Evolutionary conservation across 2,113 vertebrate genomes (phyloP), one percentile per base, ranked within the genome.

Genomic region (Lampris incognitus): DNA sequence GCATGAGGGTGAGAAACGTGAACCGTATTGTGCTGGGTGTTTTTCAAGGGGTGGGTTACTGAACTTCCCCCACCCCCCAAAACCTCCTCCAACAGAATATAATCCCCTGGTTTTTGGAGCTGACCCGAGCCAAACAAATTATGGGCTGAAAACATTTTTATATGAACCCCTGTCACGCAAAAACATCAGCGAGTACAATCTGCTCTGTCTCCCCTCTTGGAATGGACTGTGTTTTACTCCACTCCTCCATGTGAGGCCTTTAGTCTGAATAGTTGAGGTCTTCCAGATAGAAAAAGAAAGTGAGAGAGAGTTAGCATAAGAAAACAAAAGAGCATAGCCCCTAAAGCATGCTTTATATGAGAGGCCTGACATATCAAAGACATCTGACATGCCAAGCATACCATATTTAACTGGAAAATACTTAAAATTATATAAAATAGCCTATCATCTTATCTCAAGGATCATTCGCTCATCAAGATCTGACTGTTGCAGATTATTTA

Each of bases 91-190:
- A 79, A 87, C 69, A 82, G 75, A 84, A 85, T 54, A 82, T 88
- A 91, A 89, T 74, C 83, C 80, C 83, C 77, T 42, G 39, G 79
- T 87, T 72, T 79, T 74, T 92, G 87, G 88, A 91, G 54, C 39
- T 0, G 54, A 39, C 83, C 90, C 91, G 94, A 92, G 83, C 76
- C 83, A 93, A 93, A 87, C 83, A 92, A 90, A 92, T 90, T 89
- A 90, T 89, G 60, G 74, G 78, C 72, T 40, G 41, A 88, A 85
- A 86, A 87, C 68, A 24, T 83, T 93, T 92, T 93, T 81, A 87
- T 85, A 92, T 88, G 89, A 90, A 91, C 70, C 77, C 85, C 78
- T 86, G 88, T 91, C 88, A 93, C 81, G 83, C 85, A 80, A 85
- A 90, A 90, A 85, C 78, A 79, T 75, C 63, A 63, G 57, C 54